Base-by-base conservation (phyloP, 2,113 vertebrate species). In the Sapajus apella region DNA sequence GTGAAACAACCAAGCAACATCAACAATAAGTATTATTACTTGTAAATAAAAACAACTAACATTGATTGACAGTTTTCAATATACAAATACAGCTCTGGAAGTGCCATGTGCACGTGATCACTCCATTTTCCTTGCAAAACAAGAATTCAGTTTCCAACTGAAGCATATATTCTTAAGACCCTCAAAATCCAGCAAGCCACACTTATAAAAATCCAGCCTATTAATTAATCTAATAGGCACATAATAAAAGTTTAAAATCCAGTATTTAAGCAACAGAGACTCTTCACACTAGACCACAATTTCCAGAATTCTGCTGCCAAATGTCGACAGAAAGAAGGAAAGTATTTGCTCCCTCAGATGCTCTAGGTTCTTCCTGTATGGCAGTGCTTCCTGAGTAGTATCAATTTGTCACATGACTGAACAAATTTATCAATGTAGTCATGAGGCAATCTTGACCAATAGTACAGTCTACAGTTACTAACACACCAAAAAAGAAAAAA, bases 31-130 rank as follows among this genome's bases (percentile, higher is more conserved):
- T 80, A 56, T 37, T 52, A 27, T n/a, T 76, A 52, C 76, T 83
- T 87, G 89, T 58, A 89, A 79, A 56, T 87, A 87, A 96, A 91
- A 90, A 84, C 5, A 43, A 50, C n/a, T 76, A 68, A 70, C 7
- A 32, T 50, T 37, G 45, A 70, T 55, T 56, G 50, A 52, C 17
- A 75, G 50, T 76, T 73, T 47, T 1, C n/a, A 88, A 66, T 12
- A 56, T 2, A 52, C 11, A 77, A 35, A 25, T 55, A 70, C 0
- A 91, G 12, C 47, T 56, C 85, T 35, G 64, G 77, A 95, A 96
- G 17, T 52, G 55, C 47, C 75, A 56, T 18, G 8, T 25, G 6
- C 2, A 8, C 66, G 32, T 3, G 9, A 25, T 68, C 16, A 64
- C 25, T 83, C 18, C 20, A 56, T 30, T 58, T 81, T 20, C 50